Evolutionary conservation across 1,140 invertebrate genomes (phyloP).

Genomic region (Orchesella cincta): DNA sequence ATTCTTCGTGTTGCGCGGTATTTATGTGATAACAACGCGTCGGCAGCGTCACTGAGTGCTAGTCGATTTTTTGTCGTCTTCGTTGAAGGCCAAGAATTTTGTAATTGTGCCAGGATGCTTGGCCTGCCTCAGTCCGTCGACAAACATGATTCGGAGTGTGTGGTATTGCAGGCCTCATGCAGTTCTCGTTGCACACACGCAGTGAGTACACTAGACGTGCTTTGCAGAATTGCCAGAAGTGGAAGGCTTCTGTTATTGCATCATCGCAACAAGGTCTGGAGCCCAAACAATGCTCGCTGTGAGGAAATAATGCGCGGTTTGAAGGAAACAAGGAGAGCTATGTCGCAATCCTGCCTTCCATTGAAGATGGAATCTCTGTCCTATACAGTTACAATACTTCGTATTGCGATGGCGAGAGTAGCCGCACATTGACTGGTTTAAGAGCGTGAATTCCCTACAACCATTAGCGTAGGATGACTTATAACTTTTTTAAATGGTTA

Average conservation of each 20-base stretch:
- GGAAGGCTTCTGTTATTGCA: neutral
- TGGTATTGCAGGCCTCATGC: neutral
- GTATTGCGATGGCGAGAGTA: too few species aligned
- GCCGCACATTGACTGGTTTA: too few species aligned
- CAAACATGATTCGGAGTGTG: neutral
- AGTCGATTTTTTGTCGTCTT: neutral
- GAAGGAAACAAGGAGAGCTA: too few species aligned
- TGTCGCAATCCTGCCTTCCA: too few species aligned
- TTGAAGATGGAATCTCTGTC: too few species aligned
- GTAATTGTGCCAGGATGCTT: conserved; percentile 20
- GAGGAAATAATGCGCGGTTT: neutral
- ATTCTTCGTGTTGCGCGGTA: neutral
- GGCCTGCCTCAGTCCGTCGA: neutral
- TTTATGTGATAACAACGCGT: neutral
- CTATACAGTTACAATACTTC: too few species aligned
- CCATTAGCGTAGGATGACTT: too few species aligned
- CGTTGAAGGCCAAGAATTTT: conserved; percentile 28
- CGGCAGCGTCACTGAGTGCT: neutral
- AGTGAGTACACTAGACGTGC: too few species aligned
- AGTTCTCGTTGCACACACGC: neutral
- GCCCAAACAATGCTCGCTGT: neutral
- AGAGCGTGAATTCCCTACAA: too few species aligned
- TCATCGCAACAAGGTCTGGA: neutral
- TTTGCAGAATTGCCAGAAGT: too few species aligned
- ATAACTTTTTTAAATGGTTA: too few species aligned